Base-by-base conservation (phyloP, 2,113 vertebrate genomes). In the Oryzias melastigma region DNA sequence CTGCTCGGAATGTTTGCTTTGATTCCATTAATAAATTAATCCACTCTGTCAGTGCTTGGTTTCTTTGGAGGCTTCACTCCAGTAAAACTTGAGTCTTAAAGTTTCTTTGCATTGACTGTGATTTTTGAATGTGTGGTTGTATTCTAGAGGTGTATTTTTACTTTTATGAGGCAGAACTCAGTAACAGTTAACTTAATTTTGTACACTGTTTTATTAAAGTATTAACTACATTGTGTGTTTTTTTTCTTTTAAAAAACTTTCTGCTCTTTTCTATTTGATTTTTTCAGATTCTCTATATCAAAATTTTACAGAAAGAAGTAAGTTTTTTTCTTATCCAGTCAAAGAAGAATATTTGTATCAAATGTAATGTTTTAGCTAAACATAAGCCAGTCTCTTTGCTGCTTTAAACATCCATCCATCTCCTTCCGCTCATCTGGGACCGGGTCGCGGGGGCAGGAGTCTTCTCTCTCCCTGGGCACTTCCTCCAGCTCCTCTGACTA, bases 171-270 rank as follows among this genome's bases (percentile, higher is more conserved):
- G 16, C 44, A 46, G 17, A n/a, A 46, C 16, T 18, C 8, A n/a
- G 15, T 46, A 46, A 46, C 15, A n/a, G 17, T 46, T 47, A 47
- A 77, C 67, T 15, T 61, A 6, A 58, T 84, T 80, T 82, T 85
- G 64, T 83, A 78, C 27, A 44, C 54, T 47, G 45, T 78, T 84
- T 78, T 56, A 85, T 73, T 85, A 84, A 85, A 88, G 48, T 52
- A 64, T 74, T 78, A 80, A 81, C 71, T 14, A 41, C 75, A 73
- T n/a, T 4, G 15, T 5, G 6, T 22, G 46, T 22, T 60, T 52
- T 29, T 29, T 24, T 55, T 0, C 4, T 24, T 22, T 42, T 0
- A 45, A 18, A 10, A 29, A 14, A 29, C 6, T 15, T 8, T 20
- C 18, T 43, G 14, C 29, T 14, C 25, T 59, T 18, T 59, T 45